phyloP scores from a whole-genome alignment of 2,888 invertebrate genomes.

The Tiliacea citrago region DNA sequence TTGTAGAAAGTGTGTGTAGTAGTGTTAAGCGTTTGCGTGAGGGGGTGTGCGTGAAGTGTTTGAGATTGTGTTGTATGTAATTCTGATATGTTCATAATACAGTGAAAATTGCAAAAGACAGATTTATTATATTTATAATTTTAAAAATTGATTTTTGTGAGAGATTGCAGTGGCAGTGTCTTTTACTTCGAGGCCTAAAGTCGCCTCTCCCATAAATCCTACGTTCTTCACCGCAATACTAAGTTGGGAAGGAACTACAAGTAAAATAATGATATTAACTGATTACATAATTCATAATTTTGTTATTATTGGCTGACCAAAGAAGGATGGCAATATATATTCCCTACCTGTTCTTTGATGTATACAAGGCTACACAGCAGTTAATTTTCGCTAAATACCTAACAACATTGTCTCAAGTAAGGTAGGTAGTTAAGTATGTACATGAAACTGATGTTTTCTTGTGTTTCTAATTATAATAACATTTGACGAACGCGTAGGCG shows the following conservation, averaged over 20 bases:
- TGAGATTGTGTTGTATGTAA: too few relatives aligned
- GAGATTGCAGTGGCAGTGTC: neutral
- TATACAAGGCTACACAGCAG: neutral
- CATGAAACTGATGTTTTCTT: conserved; percentile 19
- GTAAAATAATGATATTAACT: neutral
- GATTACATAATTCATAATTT: neutral
- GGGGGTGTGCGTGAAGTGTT: too few relatives aligned
- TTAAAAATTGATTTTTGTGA: too few relatives aligned
- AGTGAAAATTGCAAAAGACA: too few relatives aligned
- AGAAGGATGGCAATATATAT: neutral
- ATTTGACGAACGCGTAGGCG: conserved; percentile 69
- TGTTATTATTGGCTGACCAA: neutral
- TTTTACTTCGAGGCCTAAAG: neutral
- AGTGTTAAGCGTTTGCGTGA: too few relatives aligned
- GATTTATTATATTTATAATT: too few relatives aligned
- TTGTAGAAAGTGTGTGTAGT: too few relatives aligned
- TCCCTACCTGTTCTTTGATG: neutral
- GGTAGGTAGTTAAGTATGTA: conserved; percentile 16
- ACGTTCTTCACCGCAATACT: neutral
- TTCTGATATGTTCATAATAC: too few relatives aligned
- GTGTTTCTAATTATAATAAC: conserved; percentile 39
- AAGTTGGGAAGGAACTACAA: neutral
- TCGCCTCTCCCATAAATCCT: neutral
- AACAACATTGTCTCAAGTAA: conserved; percentile 6
- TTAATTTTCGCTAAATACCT: neutral